A percentile compares a stretch with the other conserved stretches of the same genome.
phyloP scores from a whole-genome alignment of 2,888 invertebrate species.

The Bombyx huttoni region DNA sequence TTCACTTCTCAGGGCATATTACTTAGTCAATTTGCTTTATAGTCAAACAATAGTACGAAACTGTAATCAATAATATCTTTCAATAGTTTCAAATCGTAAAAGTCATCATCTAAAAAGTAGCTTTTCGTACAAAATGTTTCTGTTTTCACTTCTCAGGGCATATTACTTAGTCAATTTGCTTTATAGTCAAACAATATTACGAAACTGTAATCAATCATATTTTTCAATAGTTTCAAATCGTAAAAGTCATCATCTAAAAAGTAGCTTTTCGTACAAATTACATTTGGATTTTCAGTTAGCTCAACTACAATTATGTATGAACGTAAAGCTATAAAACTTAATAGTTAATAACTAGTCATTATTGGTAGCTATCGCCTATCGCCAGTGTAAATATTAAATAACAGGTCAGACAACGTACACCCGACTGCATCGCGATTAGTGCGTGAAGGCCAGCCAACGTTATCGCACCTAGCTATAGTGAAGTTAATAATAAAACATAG shows the following conservation, averaged over 20 bases:
- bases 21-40: no score
- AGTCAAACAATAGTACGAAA: no score
- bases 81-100: neutral
- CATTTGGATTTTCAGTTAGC: no score
- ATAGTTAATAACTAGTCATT: constrained; percentile 9
- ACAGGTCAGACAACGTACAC: constrained; percentile 28
- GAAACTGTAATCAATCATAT: no score
- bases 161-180: no score
- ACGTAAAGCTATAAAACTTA: constrained; percentile 7
- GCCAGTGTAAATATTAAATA: constrained; percentile 23
- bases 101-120: no score
- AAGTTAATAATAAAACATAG: constrained; percentile 28
- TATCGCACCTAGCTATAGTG: constrained; percentile 33
- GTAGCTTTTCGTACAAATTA: no score
- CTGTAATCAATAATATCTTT: no score
- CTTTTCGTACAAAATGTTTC: no score
- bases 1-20: constrained; percentile 22
- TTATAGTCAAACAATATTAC: no score
- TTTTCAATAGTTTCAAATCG: neutral
- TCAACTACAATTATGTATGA: neutral
- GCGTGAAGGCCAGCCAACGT: constrained; percentile 46
- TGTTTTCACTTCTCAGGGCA: no score
- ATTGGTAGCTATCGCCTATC: constrained; percentile 16
- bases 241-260: no score
- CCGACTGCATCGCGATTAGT: constrained; percentile 35